Evolutionary conservation across 2,888 invertebrate genomes (phyloP).

Genomic region (Agonopterix arenella): DNA sequence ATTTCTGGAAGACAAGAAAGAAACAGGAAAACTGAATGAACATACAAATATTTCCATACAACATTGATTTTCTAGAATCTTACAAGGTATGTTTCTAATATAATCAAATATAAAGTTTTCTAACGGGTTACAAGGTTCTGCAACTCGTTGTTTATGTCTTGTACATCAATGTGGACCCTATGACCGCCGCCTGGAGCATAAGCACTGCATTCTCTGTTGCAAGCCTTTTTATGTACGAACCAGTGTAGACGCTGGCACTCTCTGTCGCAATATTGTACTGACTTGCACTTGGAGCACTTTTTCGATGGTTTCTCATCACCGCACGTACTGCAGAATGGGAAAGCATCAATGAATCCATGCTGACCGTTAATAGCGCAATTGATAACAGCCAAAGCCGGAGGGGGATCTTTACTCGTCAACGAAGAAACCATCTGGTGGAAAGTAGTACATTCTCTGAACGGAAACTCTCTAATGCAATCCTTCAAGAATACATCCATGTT

Average conservation of each 20-base stretch:
- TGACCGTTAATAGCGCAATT: slow-evolving; percentile 92
- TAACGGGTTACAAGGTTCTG: slow-evolving; percentile 69
- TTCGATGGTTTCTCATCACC: slow-evolving; percentile 93
- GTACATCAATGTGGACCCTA: slow-evolving; percentile 49
- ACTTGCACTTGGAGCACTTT: slow-evolving; percentile 96
- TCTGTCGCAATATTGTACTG: slow-evolving; percentile 94
- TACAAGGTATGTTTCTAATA: background rate
- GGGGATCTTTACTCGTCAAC: slow-evolving; percentile 84
- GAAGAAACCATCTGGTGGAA: slow-evolving; percentile 91
- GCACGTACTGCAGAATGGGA: slow-evolving; percentile 87
- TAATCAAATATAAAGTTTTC: slow-evolving; percentile 7
- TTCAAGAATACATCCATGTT: slow-evolving; percentile 86
- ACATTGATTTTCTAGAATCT: no score
- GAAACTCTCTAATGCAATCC: slow-evolving; percentile 92
- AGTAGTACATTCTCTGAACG: slow-evolving; percentile 91
- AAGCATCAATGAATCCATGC: slow-evolving; percentile 84
- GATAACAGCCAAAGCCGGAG: slow-evolving; percentile 83
- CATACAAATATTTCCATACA: no score
- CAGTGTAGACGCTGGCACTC: slow-evolving; percentile 96
- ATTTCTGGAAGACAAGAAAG: no score
- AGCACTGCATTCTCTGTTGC: slow-evolving; percentile 78
- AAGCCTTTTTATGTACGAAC: slow-evolving; percentile 93
- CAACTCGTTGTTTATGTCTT: slow-evolving; percentile 68
- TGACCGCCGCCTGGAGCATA: slow-evolving; percentile 31
- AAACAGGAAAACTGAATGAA: no score